Evolutionary conservation across 2,797 vertebrate genomes (phyloP).

Genomic region (Sebastes wilsoni): DNA sequence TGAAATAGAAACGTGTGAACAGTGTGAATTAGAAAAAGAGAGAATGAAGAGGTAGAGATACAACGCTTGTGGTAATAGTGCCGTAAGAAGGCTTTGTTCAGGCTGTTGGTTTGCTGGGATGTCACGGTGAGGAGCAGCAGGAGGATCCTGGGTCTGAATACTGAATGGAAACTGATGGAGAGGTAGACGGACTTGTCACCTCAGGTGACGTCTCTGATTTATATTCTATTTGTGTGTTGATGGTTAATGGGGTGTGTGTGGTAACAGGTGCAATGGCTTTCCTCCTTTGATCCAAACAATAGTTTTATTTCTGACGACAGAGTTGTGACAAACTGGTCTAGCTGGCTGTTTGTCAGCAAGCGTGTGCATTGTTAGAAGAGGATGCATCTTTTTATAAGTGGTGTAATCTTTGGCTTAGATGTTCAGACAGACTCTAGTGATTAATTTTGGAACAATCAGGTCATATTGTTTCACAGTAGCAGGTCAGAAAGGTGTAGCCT

Average conservation of each 20-base stretch:
- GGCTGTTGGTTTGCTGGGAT: conserved; percentile 14
- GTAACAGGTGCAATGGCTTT: neutral
- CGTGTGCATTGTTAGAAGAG: neutral
- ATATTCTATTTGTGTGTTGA: neutral
- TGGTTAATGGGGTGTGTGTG: neutral
- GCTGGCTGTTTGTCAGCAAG: neutral
- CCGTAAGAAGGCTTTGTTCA: conserved; percentile 39
- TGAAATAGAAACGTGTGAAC: conserved; percentile 48
- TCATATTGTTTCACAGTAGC: neutral
- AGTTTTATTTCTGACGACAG: neutral
- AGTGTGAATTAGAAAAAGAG: conserved; percentile 29
- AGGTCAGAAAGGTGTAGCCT: neutral
- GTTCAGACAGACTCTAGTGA: neutral
- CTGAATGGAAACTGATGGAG: conserved; percentile 31
- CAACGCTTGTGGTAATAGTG: conserved; percentile 19
- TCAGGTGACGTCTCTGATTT: conserved; percentile 35
- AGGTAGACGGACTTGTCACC: neutral
- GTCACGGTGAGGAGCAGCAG: conserved; percentile 13
- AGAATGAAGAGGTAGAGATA: neutral
- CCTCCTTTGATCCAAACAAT: neutral
- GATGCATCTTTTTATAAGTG: neutral
- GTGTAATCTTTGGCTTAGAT: neutral
- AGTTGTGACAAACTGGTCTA: neutral
- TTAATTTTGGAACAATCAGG: neutral
- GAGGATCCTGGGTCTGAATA: neutral